Evolutionary conservation across 35 echinoderm and acorn worm species (phyloP).

Genomic region (Lytechinus pictus): DNA sequence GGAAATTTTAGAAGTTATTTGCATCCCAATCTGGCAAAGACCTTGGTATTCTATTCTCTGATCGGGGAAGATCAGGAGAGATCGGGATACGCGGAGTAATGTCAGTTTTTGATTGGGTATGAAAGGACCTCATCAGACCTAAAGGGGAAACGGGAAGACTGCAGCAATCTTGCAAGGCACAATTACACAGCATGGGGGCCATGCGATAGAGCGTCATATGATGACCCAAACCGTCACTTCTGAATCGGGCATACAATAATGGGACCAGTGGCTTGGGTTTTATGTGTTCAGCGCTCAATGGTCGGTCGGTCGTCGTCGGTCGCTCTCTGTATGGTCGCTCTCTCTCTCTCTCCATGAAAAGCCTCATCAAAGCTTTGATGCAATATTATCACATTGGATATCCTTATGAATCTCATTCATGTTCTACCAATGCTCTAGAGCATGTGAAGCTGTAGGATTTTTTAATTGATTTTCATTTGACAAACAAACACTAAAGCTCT

Average conservation of each 20-base stretch:
- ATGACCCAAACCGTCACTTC: slow-evolving; percentile 11
- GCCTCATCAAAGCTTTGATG: not conserved
- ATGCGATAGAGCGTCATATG: not conserved
- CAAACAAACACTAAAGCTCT: not conserved
- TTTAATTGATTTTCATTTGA: not conserved
- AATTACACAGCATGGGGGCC: slow-evolving; percentile 36
- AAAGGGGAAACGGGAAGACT: slow-evolving; percentile 30
- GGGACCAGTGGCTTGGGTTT: not conserved
- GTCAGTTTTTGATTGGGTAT: not conserved
- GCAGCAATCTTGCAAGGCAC: slow-evolving; percentile 32
- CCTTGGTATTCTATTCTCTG: too few relatives aligned
- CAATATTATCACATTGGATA: not conserved
- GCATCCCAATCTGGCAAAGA: too few relatives aligned
- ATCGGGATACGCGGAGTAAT: too few relatives aligned
- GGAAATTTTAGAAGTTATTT: too few relatives aligned
- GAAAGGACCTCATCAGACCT: not conserved
- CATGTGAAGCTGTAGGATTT: not conserved
- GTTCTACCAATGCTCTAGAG: not conserved
- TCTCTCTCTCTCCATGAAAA: too few relatives aligned
- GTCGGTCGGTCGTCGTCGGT: not conserved
- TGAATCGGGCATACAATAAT: not conserved
- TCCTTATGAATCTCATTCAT: not conserved
- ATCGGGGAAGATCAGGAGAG: too few relatives aligned
- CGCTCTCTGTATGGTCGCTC: too few relatives aligned
- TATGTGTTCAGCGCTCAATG: not conserved